Conservation (phyloP, 1,140 invertebrate species). For the Drosophila mauritiana region DNA sequence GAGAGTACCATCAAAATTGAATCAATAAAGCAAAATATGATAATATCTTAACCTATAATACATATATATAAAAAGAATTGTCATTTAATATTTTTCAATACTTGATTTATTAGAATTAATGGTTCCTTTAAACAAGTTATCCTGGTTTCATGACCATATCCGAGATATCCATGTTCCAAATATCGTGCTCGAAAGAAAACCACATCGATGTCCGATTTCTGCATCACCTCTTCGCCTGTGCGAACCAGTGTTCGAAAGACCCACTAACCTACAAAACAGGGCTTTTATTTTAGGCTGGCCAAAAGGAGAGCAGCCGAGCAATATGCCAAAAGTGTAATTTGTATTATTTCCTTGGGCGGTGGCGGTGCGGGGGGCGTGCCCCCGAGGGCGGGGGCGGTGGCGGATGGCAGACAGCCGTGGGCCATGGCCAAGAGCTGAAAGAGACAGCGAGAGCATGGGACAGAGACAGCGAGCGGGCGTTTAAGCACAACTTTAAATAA, state of each 20-base stretch:
- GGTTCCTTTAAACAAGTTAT: too few relatives aligned
- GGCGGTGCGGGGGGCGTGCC: not conserved
- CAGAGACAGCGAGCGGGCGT: constrained; percentile 38
- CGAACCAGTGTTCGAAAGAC: constrained; percentile 33
- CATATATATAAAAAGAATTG: too few relatives aligned
- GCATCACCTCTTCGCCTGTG: not conserved
- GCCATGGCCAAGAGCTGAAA: constrained; percentile 38
- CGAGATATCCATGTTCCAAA: too few relatives aligned
- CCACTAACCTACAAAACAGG: constrained; percentile 40
- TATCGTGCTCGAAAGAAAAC: too few relatives aligned
- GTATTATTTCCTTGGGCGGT: constrained; percentile 51
- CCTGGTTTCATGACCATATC: too few relatives aligned
- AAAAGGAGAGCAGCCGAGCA: constrained; percentile 31
- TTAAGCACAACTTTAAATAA: constrained; percentile 85
- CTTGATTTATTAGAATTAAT: too few relatives aligned
- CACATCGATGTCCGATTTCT: too few relatives aligned
- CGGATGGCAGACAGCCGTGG: constrained; percentile 34
- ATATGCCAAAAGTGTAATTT: constrained; percentile 81
- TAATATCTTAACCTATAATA: too few relatives aligned
- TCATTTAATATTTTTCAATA: too few relatives aligned
- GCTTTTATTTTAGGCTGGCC: constrained; percentile 43
- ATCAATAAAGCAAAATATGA: not conserved
- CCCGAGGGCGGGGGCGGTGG: constrained; percentile 2
- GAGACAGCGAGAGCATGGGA: not conserved
- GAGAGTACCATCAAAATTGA: too few relatives aligned